A percentile compares a stretch with the other conserved stretches of the same genome.
These are phyloP conservation scores for Nipponia nippon DNA, from an alignment of 2,113 vertebrate species.

Conservation along the genomic window DNA sequence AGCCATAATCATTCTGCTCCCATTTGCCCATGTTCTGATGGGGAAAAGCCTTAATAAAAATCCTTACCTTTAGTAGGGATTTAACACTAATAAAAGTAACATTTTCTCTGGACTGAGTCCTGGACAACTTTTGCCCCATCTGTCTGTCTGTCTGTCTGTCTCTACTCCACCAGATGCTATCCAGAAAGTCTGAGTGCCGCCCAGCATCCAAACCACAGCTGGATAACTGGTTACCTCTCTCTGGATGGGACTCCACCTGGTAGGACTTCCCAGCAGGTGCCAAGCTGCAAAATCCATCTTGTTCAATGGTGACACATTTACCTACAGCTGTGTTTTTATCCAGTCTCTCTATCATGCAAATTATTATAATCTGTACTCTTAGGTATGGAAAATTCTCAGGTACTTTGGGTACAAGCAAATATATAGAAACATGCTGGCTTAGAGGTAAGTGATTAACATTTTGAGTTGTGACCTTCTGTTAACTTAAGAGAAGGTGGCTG, in stretches of 20 bases:
- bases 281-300: not conserved
- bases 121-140: not conserved
- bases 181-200: not conserved
- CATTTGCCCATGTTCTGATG: not conserved
- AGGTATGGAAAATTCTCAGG: not conserved
- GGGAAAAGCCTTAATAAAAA: not conserved
- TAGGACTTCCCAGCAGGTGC: not conserved
- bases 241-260: not conserved
- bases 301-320: not conserved
- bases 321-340: not conserved
- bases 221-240: not conserved
- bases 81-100: not conserved
- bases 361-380: not conserved
- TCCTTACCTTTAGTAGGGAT: not conserved
- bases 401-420: conserved; percentile 9
- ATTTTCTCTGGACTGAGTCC: not conserved
- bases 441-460: not conserved
- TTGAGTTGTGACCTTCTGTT: not conserved
- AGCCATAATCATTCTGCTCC: not conserved
- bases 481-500: not conserved
- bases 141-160: not conserved
- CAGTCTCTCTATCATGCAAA: not conserved
- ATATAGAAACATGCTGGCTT: not conserved
- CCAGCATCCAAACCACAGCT: not conserved
- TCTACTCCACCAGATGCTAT: not conserved